These are phyloP conservation scores for Orientallactaga bullata DNA, from an alignment of 2,113 vertebrate species.

Conservation along the genomic window DNA sequence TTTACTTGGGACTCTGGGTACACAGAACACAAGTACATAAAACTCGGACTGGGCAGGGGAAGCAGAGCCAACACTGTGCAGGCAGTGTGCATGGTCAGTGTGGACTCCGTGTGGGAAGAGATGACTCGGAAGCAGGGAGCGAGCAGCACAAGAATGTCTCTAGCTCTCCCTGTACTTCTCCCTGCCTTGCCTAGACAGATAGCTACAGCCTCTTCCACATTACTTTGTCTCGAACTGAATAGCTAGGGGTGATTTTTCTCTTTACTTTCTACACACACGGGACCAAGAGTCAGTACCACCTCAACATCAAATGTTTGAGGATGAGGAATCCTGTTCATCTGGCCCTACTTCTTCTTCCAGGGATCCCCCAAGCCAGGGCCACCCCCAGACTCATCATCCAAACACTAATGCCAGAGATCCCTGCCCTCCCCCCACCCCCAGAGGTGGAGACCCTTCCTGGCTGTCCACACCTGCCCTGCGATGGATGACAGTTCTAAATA, in stretches of 20 bases:
- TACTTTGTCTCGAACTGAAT: not conserved
- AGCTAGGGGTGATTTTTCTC: not conserved
- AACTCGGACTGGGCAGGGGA: not conserved
- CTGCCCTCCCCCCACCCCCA: not conserved
- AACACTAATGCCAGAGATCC: not conserved
- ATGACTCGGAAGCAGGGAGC: not conserved
- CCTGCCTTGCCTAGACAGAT: not conserved
- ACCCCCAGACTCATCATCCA: not conserved
- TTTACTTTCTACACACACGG: not conserved
- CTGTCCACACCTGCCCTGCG: constrained; percentile 45
- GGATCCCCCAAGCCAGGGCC: accelerated
- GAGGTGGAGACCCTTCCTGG: constrained; percentile 41
- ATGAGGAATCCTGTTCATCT: not conserved
- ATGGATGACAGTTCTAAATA: constrained; percentile 84
- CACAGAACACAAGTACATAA: no score
- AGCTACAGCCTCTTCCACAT: not conserved
- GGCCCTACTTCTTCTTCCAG: not conserved
- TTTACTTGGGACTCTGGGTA: not conserved
- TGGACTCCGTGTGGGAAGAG: not conserved
- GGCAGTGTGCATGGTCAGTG: not conserved
- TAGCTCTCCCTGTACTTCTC: no score
- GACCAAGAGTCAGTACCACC: not conserved
- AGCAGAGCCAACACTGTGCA: not conserved
- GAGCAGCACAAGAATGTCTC: not conserved
- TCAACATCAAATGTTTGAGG: not conserved